These are phyloP conservation scores for Serripes groenlandicus DNA, from an alignment of 2,888 invertebrate species.

Conservation along the genomic window DNA sequence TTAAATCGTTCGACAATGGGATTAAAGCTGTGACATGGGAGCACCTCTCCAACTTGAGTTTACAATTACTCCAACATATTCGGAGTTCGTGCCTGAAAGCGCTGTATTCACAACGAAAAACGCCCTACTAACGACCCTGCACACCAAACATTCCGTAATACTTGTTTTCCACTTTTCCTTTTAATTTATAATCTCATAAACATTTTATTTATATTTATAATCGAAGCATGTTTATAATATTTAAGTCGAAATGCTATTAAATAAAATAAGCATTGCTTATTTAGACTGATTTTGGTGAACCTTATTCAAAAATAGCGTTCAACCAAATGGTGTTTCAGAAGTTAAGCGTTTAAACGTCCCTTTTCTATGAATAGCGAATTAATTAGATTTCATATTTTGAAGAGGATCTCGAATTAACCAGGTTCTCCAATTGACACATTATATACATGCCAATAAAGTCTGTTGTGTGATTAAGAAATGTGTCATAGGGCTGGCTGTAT, in stretches of 20 bases:
- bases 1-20: neutral
- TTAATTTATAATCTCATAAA: too few species aligned
- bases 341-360: neutral
- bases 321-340: neutral
- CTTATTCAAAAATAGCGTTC: neutral
- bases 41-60: conserved; percentile 1
- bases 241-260: too few species aligned
- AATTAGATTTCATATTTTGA: conserved; percentile 19
- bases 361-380: conserved; percentile 22
- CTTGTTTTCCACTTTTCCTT: too few species aligned
- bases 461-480: too few species aligned
- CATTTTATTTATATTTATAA: too few species aligned
- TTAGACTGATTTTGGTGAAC: too few species aligned
- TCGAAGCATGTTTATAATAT: too few species aligned
- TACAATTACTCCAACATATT: conserved; percentile 14
- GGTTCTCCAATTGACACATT: conserved; percentile 2
- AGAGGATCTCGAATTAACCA: conserved; percentile 25
- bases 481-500: too few species aligned
- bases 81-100: conserved; percentile 21
- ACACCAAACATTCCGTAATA: too few species aligned
- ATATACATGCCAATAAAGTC: conserved; percentile 13
- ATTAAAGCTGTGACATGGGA: neutral
- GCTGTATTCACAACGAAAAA: conserved; percentile 11
- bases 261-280: too few species aligned
- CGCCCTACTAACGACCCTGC: too few species aligned